Evolutionary conservation across 2,113 vertebrate species (phyloP).

Genomic region (Peromyscus californicus): DNA sequence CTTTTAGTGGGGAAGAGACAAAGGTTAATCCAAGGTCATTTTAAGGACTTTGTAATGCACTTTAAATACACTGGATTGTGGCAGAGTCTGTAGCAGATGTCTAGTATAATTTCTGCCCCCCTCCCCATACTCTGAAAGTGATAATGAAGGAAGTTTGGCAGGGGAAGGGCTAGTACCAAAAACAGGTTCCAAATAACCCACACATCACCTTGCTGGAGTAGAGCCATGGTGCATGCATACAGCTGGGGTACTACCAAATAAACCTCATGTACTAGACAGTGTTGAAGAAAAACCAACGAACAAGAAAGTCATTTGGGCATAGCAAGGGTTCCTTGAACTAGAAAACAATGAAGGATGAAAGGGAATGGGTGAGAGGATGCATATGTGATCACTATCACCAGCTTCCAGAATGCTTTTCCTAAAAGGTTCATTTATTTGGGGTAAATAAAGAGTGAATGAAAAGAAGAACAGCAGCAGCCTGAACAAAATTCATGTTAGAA

Average conservation of each 20-base stretch:
- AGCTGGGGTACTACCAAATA: background rate
- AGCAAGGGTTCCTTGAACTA: background rate
- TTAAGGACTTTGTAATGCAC: background rate
- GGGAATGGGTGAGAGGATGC: background rate
- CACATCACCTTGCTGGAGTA: background rate
- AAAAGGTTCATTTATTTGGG: background rate
- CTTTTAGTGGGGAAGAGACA: background rate
- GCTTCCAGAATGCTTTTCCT: background rate
- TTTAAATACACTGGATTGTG: background rate
- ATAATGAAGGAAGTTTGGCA: background rate
- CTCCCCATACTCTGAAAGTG: background rate
- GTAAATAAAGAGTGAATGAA: background rate
- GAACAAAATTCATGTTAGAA: background rate
- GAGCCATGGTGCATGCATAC: too few species aligned
- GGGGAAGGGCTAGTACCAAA: background rate
- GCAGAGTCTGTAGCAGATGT: background rate
- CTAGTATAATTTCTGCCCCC: background rate
- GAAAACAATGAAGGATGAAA: background rate
- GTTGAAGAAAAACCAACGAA: background rate
- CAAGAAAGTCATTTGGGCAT: too few species aligned
- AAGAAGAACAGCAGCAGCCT: background rate
- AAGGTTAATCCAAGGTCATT: slow-evolving; percentile 34
- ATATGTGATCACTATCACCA: background rate
- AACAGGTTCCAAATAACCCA: background rate
- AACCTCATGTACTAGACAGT: background rate